Evolutionary conservation across 2,888 invertebrate genomes (phyloP), one percentile per base, ranked within the genome.

Genomic region (Sericinus montela): DNA sequence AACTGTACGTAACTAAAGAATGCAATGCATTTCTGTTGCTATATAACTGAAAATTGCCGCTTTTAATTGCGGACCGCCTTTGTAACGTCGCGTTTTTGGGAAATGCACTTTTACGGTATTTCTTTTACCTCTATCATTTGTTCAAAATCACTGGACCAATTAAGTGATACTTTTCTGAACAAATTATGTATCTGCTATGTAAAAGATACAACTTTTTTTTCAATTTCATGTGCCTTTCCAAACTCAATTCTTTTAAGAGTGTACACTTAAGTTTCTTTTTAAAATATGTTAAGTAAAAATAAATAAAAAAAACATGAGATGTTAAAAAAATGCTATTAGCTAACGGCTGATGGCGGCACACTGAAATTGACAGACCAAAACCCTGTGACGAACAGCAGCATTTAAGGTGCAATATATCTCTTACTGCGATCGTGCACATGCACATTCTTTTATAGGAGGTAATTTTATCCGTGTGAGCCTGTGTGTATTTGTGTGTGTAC

Each of bases 31-130:
- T 45, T 41, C 35, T 23, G 39, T 38, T 49, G 19, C 35, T 10
- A 23, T 35, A 30, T 30, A 40, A 36, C 34, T 44, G 29, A 35
- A 45, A 45, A 45, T 36, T 39, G 36, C 39, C 36, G 36, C 41
- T 45, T 36, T 50, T 41, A 45, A 44, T 34, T 50, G 40, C 40
- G 46, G 13, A 40, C 34, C 29, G 46, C 34, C 46, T 47, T 40
- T 47, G 46, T 40, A 28, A 13, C 25, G 34, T 34, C 23, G 14
- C 30, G 19, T 38, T 47, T 47, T 47, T 25, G 14, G 38, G 28
- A 15, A 40, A 35, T 47, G 28, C 40, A 40, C 34, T 40, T 40
- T 40, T 7, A 9, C 40, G 36, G 36, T 19, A 13, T 28, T 35
- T n/a, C 34, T 34, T 40, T 14, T 30, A 10, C 34, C 25, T 35